These are phyloP conservation scores for Oncorhynchus mykiss DNA, from an alignment of 2,113 vertebrate genomes.

Conservation along the genomic window DNA sequence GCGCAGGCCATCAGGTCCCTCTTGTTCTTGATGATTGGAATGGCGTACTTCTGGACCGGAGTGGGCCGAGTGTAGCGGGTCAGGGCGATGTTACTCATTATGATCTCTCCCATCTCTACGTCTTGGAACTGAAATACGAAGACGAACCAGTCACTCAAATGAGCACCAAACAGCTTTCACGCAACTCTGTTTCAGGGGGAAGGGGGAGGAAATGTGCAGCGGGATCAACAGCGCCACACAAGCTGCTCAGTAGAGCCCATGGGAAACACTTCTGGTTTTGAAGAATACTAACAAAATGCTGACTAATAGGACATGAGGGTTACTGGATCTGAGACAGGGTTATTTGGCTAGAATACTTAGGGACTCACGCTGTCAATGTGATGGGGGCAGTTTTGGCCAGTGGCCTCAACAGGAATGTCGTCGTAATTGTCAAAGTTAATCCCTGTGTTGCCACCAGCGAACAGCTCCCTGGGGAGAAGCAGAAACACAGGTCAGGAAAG, in stretches of 20 bases:
- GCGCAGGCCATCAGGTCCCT: constrained; percentile 98
- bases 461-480: constrained; percentile 81
- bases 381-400: constrained; percentile 89
- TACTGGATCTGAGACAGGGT: not conserved
- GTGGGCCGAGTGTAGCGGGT: constrained; percentile 94
- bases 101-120: constrained; percentile 95
- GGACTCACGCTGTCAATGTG: constrained; percentile 93
- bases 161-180: not conserved
- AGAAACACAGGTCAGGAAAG: not conserved
- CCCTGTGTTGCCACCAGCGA: constrained; percentile 93
- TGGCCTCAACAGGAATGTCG: constrained; percentile 98
- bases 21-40: constrained; percentile 96
- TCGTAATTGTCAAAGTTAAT: constrained; percentile 99
- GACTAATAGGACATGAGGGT: not conserved
- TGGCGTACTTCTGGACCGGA: constrained; percentile 96
- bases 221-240: no score
- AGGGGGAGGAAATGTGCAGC: no score
- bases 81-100: constrained; percentile 94
- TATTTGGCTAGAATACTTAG: not conserved
- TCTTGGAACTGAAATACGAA: constrained; percentile 85
- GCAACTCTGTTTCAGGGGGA: not conserved
- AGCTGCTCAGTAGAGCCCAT: not conserved
- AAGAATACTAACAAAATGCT: not conserved
- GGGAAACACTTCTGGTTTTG: not conserved
- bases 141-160: constrained; percentile 12